Conservation (phyloP, 2,113 vertebrate species). For the sheep (Ovis aries) region ARS-UI_Ramb_v3.0 NC_056068.1:33927501-33928000, state of each 20-base stretch:
- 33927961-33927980: neutral
- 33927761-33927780: neutral
- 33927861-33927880: neutral
- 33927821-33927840: neutral
- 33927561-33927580: neutral
- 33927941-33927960: neutral
- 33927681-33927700: neutral
- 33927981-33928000: neutral
- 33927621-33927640: neutral
- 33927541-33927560: neutral
- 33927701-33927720: neutral
- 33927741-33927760: neutral
- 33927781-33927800: neutral
- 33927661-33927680: neutral
- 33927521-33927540: neutral
- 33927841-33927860: neutral
- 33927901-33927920: neutral
- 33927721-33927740: neutral
- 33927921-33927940: neutral
- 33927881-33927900: neutral
- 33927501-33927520: neutral
- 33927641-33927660: neutral
- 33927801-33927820: neutral
- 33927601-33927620: neutral
- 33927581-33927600: neutral